Base-by-base conservation (phyloP, 1,140 invertebrate species). In the Teleogryllus occipitalis region DNA sequence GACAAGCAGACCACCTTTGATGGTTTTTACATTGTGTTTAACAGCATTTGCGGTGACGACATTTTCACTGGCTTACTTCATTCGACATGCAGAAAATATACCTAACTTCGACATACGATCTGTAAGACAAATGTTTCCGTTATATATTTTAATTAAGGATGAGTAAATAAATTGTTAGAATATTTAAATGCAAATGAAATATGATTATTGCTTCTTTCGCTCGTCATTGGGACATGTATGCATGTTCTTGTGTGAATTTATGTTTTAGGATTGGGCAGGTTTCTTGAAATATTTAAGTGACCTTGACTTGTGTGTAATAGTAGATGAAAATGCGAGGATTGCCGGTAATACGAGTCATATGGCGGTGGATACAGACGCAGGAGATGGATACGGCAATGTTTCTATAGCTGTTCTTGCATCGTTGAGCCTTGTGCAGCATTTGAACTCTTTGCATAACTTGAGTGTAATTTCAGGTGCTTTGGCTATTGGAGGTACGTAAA, bases 31-130 rank as follows among this genome's bases (percentile, higher is more conserved):
- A 48, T 39, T 80, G 14, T 77, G 79, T 65, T 72, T 80, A 5
- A 77, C 79, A 46, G 79, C 75, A 27, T 80, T 80, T 80, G 47
- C 79, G 18, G 8, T 80, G 47, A 80, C 75, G 0, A 80, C 79
- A 22, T 27, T 80, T n/a, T 80, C 74, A 15, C 65, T 80, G 10
- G 79, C 79, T 27, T 80, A 77, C 75, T 80, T 76, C 73, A 73
- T 80, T 27, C 75, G 79, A 39, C 22, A 80, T 76, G 22, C 75
- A 15, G 79, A 77, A 49, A 76, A 39, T 49, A 65, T 80, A 49
- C 49, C 75, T 21, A 80, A 80, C 47, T 18, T 21, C 21, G 75
- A 80, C 54, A 39, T 80, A 48, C 47, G 39, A 54, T 46, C 47
- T 47, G 79, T 80, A 80, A 8, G 75, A 21, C 54, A 65, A 39